These are phyloP conservation scores for Drosophila subsilvestris DNA, from an alignment of 2,888 invertebrate genomes.

Conservation along the genomic window DNA sequence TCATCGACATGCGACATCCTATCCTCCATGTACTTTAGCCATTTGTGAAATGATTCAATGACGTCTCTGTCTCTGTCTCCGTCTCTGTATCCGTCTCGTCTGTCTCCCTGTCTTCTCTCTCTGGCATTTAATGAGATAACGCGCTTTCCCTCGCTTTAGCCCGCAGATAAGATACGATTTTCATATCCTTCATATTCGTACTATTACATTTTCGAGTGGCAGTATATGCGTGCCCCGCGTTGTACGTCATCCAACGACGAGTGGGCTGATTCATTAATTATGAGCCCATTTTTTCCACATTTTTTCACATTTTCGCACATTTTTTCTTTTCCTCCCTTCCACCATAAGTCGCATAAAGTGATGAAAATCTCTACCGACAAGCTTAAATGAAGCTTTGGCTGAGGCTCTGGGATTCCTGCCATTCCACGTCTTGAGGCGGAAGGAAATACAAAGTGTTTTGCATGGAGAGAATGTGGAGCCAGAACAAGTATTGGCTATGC, in stretches of 20 bases:
- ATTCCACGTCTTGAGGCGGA: not conserved
- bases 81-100: constrained; percentile 42
- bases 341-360: not conserved
- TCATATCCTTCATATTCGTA: constrained; percentile 30
- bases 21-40: constrained; percentile 68
- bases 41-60: constrained; percentile 79
- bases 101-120: constrained; percentile 29
- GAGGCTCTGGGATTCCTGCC: not conserved
- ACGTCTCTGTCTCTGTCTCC: constrained; percentile 48
- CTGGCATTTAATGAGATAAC: constrained; percentile 76
- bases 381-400: not conserved
- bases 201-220: constrained; percentile 21
- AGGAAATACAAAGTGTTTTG: not conserved
- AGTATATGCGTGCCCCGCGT: no score
- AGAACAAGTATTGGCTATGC: not conserved
- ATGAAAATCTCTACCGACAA: not conserved
- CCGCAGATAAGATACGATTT: constrained; percentile 55
- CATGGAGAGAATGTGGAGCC: not conserved
- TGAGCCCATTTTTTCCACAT: not conserved
- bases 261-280: constrained; percentile 44
- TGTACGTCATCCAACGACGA: constrained; percentile 27
- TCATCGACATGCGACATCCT: constrained; percentile 57
- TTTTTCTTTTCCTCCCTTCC: not conserved
- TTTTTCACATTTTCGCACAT: no score
- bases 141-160: constrained; percentile 53